phyloP scores from a whole-genome alignment of 2,113 vertebrate species.

The Pteronura brasiliensis region DNA sequence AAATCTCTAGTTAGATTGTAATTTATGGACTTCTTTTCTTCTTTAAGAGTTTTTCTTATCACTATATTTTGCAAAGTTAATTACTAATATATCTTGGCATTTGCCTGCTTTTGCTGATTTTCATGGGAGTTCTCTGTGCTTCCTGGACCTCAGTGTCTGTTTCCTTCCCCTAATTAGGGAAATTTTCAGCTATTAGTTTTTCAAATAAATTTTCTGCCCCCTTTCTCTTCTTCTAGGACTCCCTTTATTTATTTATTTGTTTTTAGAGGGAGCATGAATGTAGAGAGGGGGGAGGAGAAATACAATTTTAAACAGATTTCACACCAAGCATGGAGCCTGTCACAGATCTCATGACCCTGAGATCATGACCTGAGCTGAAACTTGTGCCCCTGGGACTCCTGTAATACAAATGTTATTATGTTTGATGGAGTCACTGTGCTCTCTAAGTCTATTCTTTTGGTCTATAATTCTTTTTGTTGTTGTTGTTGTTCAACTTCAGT shows the following conservation, averaged over 20 bases:
- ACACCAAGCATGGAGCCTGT: background rate
- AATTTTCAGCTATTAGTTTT: background rate
- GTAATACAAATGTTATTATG: background rate
- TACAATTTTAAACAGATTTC: background rate
- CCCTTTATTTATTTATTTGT: background rate
- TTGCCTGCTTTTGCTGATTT: background rate
- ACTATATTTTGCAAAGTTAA: too few species aligned
- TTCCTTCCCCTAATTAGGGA: background rate
- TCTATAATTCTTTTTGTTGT: background rate
- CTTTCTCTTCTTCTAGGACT: background rate
- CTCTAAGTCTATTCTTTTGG: background rate
- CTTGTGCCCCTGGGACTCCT: background rate
- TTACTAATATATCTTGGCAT: background rate
- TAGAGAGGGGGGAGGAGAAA: background rate
- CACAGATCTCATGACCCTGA: background rate
- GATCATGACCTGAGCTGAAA: background rate
- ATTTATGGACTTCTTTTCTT: background rate
- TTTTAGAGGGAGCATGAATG: background rate
- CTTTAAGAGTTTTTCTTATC: background rate
- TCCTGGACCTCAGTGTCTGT: background rate
- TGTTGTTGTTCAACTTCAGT: background rate
- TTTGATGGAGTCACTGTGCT: background rate
- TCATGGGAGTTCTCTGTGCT: background rate
- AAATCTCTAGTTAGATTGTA: background rate
- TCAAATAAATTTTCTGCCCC: background rate